Evolutionary conservation across 2,113 vertebrate genomes (phyloP).

Genomic region (Melanocharis versteri): DNA sequence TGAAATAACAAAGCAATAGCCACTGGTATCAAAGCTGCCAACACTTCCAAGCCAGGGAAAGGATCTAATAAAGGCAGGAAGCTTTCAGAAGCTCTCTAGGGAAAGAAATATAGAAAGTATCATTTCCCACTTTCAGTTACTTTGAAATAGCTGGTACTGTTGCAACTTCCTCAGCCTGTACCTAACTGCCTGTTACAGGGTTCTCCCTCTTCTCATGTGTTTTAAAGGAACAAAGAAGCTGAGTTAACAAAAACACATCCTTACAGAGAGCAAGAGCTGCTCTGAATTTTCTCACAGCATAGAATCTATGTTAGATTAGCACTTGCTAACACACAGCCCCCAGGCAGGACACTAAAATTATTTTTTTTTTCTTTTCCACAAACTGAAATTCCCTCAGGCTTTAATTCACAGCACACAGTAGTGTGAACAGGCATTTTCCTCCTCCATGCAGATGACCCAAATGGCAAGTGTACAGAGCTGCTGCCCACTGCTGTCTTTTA

Average conservation of each 20-base stretch:
- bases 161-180: neutral
- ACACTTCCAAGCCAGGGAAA: accelerated
- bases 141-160: neutral
- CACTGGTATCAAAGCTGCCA: neutral
- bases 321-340: neutral
- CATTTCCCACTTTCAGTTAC: neutral
- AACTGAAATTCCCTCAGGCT: neutral
- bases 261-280: neutral
- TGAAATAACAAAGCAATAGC: neutral
- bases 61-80: neutral
- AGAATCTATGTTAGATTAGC: neutral
- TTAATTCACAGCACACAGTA: neutral
- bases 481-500: neutral
- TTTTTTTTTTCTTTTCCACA: too few species aligned
- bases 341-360: neutral
- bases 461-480: neutral
- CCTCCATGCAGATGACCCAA: neutral
- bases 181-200: accelerated
- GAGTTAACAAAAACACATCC: neutral
- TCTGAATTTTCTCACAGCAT: neutral
- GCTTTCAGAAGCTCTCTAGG: neutral
- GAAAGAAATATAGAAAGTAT: neutral
- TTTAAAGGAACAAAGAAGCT: neutral
- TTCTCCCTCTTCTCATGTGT: neutral
- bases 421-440: neutral